These are phyloP conservation scores for Apostichopus japonicus DNA, from an alignment of 35 echinoderm and acorn worm species.

Conservation along the genomic window DNA sequence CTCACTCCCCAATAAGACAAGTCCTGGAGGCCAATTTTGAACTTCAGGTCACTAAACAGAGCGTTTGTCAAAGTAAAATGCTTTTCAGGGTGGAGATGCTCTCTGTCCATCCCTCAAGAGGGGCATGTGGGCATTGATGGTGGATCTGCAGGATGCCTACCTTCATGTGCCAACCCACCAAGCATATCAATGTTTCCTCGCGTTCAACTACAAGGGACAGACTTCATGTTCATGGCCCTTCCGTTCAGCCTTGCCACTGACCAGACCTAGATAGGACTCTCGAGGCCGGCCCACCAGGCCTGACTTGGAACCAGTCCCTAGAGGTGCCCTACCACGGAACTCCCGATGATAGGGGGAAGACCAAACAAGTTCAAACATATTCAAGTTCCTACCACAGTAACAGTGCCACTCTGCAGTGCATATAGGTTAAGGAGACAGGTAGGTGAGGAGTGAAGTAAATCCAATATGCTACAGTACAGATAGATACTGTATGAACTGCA, in stretches of 20 bases:
- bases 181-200: background rate
- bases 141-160: slow-evolving; percentile 37
- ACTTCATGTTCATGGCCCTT: slow-evolving; percentile 1
- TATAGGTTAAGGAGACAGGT: too few species aligned
- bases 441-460: too few species aligned
- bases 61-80: too few species aligned
- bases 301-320: too few species aligned
- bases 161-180: background rate
- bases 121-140: background rate
- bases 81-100: slow-evolving; percentile 6
- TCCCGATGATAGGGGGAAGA: too few species aligned
- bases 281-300: too few species aligned
- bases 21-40: slow-evolving; percentile 1
- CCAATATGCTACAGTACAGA: too few species aligned
- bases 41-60: background rate
- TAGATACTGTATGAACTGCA: too few species aligned
- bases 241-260: background rate
- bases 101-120: background rate
- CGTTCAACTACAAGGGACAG: slow-evolving; percentile 2
- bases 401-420: background rate
- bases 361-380: too few species aligned
- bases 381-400: too few species aligned
- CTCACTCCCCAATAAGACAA: background rate
- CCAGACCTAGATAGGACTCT: too few species aligned
- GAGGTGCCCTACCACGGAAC: too few species aligned